phyloP scores from a whole-genome alignment of 2,888 invertebrate genomes.

The Eilema caniola region DNA sequence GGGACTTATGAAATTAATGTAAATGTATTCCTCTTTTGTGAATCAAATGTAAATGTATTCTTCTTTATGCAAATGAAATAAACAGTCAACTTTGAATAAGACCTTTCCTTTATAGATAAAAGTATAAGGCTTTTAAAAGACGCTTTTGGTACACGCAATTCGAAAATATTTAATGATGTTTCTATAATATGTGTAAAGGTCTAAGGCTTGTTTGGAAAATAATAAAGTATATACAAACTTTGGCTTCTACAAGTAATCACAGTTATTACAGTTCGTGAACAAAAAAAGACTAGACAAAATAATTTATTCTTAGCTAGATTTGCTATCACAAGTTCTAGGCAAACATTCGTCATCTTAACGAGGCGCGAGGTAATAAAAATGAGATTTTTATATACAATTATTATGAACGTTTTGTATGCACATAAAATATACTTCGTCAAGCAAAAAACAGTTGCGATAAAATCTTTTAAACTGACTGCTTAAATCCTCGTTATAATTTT shows the following conservation, averaged over 20 bases:
- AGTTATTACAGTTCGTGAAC: constrained; percentile 30
- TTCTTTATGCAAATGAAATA: constrained; percentile 27
- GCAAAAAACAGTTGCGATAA: constrained; percentile 30
- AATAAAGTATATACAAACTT: constrained; percentile 36
- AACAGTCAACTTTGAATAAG: constrained; percentile 19
- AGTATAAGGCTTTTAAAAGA: background rate
- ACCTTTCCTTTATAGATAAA: constrained; percentile 17
- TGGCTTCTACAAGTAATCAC: constrained; percentile 16
- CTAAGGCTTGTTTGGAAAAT: constrained; percentile 7
- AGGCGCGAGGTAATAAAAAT: constrained; percentile 11
- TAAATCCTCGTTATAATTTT: constrained; percentile 30
- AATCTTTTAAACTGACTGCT: constrained; percentile 28
- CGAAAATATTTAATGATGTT: background rate
- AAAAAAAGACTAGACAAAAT: constrained; percentile 33
- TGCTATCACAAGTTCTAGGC: constrained; percentile 16
- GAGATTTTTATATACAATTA: constrained; percentile 27
- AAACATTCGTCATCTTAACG: constrained; percentile 15
- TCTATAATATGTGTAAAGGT: background rate
- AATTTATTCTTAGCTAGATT: constrained; percentile 16
- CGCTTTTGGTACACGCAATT: constrained; percentile 4
- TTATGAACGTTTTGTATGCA: constrained; percentile 18
- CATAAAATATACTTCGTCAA: constrained; percentile 20
- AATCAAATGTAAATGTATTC: constrained; percentile 35
- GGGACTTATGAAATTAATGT: constrained; percentile 44
- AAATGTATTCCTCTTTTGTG: constrained; percentile 35